phyloP scores from a whole-genome alignment of 1,140 invertebrate species.

The Drosophila repleta region DNA sequence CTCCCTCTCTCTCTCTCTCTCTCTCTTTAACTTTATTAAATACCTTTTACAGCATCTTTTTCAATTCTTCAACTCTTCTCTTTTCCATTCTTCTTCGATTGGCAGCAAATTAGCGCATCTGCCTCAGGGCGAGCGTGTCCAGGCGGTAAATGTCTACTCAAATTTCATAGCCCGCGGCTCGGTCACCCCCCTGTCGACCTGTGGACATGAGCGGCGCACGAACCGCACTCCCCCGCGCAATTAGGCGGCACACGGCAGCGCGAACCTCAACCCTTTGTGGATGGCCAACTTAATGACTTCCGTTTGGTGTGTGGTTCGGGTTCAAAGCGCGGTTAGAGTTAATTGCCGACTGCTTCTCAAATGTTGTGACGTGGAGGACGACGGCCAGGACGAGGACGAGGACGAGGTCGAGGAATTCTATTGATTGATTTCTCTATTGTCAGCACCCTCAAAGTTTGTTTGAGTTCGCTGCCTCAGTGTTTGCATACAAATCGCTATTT shows the following conservation, averaged over 20 bases:
- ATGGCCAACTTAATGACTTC: conserved; percentile 64
- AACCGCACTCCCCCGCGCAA: conserved; percentile 41
- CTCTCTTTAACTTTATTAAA: no score
- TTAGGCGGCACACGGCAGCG: conserved; percentile 60
- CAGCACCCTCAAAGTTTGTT: conserved; percentile 23
- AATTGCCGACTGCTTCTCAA: conserved; percentile 50
- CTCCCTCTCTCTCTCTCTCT: no score
- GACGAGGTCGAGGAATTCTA: conserved; percentile 36
- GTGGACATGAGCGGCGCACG: not conserved
- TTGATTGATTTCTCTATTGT: conserved; percentile 65
- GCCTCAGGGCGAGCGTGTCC: not conserved
- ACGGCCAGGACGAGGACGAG: not conserved
- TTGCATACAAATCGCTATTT: conserved; percentile 10
- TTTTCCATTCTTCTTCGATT: not conserved
- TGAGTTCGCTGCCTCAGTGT: not conserved
- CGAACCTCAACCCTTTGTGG: conserved; percentile 57
- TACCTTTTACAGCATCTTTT: no score
- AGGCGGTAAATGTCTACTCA: conserved; percentile 43
- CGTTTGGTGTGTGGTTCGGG: conserved; percentile 38
- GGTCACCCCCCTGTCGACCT: conserved; percentile 18
- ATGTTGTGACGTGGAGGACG: conserved; percentile 4
- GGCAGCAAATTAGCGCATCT: conserved; percentile 15
- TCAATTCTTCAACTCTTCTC: no score
- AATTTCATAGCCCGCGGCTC: conserved; percentile 26
- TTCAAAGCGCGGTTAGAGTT: conserved; percentile 32